A percentile compares a stretch with the other conserved stretches of the same genome.
Conservation (phyloP, 2,888 invertebrate species). For the Asteroscopus sphinx region DNA sequence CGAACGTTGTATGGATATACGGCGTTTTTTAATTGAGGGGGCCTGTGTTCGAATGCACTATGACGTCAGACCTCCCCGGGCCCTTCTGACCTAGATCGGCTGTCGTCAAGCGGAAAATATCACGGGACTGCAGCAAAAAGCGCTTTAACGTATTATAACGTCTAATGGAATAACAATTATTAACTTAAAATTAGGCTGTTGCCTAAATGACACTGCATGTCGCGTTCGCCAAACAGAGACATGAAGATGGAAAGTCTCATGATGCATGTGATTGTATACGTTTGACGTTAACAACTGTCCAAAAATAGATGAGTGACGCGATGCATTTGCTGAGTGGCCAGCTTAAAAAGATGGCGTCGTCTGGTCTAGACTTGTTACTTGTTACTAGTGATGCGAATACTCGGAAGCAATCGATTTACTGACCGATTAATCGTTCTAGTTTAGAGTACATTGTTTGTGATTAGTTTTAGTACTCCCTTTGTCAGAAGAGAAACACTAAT, state of each 20-base stretch:
- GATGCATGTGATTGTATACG: conserved; percentile 40
- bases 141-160: conserved; percentile 44
- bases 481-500: conserved; percentile 2
- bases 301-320: conserved; percentile 30
- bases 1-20: conserved; percentile 32
- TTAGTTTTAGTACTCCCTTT: conserved; percentile 10
- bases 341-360: conserved; percentile 67
- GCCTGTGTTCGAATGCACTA: conserved; percentile 72
- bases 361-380: conserved; percentile 72
- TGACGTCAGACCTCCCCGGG: conserved; percentile 77
- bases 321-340: conserved; percentile 33
- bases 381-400: conserved; percentile 47
- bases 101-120: conserved; percentile 79
- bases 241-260: no score
- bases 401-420: conserved; percentile 11
- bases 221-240: no score
- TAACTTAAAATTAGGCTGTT: no score
- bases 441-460: conserved; percentile 13
- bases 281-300: conserved; percentile 25
- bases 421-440: conserved; percentile 28
- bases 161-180: conserved; percentile 36
- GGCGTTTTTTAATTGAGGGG: conserved; percentile 58
- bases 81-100: conserved; percentile 80
- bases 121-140: conserved; percentile 46
- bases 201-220: no score